Evolutionary conservation across 2,888 invertebrate species (phyloP).

Genomic region (Yponomeuta plumbellus): DNA sequence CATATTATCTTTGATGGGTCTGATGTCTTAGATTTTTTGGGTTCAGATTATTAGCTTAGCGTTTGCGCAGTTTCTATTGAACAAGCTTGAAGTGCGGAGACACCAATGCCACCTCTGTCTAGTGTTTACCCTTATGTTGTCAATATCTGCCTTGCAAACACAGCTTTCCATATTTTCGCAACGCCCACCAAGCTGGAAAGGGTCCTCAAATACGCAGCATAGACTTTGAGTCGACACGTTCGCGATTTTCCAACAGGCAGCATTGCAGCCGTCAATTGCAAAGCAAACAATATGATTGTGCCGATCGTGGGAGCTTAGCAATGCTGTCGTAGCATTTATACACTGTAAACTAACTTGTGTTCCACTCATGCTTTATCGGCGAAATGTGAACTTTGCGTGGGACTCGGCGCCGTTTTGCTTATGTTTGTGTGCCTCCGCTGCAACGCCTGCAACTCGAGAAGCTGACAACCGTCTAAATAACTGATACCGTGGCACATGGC

Average conservation of each 20-base stretch:
- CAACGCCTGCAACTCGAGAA: conserved; percentile 27
- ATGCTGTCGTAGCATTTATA: conserved; percentile 41
- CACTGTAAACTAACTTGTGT: conserved; percentile 29
- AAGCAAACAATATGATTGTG: conserved; percentile 59
- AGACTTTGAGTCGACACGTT: conserved; percentile 53
- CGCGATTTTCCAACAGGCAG: conserved; percentile 59
- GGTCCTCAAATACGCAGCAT: conserved; percentile 67
- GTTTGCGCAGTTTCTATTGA: conserved; percentile 9
- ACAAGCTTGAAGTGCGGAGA: neutral
- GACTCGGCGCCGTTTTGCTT: conserved; percentile 36
- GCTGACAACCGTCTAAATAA: conserved; percentile 6
- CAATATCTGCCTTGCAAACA: conserved; percentile 35
- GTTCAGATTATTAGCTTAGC: neutral
- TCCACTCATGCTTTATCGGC: conserved; percentile 54
- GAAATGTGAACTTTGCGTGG: conserved; percentile 48
- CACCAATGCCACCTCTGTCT: neutral
- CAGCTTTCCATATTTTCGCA: conserved; percentile 61
- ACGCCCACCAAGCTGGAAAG: conserved; percentile 58
- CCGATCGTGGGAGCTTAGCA: conserved; percentile 59
- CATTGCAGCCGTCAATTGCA: conserved; percentile 69
- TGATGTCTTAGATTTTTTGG: too few species aligned
- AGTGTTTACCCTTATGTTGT: conserved; percentile 14
- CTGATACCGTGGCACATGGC: neutral
- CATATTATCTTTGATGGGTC: too few species aligned
- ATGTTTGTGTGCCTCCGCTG: conserved; percentile 11